phyloP scores from a whole-genome alignment of 2,888 invertebrate genomes.

The Abrostola tripartita region DNA sequence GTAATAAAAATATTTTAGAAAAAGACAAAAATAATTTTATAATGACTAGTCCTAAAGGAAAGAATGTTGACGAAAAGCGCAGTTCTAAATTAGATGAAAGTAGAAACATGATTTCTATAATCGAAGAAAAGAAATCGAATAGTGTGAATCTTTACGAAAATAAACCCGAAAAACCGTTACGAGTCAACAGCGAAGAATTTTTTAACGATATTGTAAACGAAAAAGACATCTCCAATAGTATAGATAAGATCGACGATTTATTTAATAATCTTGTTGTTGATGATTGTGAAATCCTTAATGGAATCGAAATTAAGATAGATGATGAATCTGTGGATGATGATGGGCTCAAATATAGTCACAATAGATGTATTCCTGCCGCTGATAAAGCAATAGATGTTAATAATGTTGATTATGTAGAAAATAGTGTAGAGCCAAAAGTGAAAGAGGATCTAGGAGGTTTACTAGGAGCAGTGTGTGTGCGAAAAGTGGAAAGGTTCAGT shows the following conservation, averaged over 20 bases:
- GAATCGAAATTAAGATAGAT: conserved; percentile 65
- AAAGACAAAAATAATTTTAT: conserved; percentile 84
- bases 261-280: conserved; percentile 77
- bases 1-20: conserved; percentile 82
- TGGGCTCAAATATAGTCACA: conserved; percentile 75
- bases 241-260: conserved; percentile 79
- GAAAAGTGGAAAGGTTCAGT: conserved; percentile 86
- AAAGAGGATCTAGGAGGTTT: conserved; percentile 75
- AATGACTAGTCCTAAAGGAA: conserved; percentile 80
- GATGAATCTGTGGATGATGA: conserved; percentile 58
- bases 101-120: conserved; percentile 62
- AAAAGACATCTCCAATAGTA: conserved; percentile 68
- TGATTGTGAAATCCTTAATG: conserved; percentile 61
- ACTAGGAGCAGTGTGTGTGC: conserved; percentile 84
- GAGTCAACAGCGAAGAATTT: conserved; percentile 76
- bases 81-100: conserved; percentile 69
- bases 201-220: conserved; percentile 78
- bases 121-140: conserved; percentile 68
- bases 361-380: conserved; percentile 72
- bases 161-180: conserved; percentile 56
- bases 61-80: conserved; percentile 72
- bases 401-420: conserved; percentile 68
- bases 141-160: conserved; percentile 48
- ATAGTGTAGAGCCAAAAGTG: conserved; percentile 83
- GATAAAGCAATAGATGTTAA: conserved; percentile 68